A percentile compares a stretch with the other conserved stretches of the same genome.
phyloP scores from a whole-genome alignment of 2,797 vertebrate genomes.

The Dermochelys coriacea region DNA sequence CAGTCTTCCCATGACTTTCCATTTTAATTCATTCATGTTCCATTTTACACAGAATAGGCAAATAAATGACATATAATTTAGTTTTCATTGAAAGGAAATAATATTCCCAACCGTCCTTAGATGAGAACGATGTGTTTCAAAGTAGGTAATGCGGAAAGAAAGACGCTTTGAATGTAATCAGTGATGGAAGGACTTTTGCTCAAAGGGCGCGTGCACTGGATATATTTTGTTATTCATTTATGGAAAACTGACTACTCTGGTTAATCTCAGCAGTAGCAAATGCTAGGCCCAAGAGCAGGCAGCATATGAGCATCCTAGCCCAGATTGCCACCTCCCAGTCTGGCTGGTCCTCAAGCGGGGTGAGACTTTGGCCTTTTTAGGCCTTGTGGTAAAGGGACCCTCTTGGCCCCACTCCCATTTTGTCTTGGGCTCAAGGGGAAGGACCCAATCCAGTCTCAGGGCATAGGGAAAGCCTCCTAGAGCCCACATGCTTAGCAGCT shows the following conservation, averaged over 20 bases:
- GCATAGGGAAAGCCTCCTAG: not conserved
- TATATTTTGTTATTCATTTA: not conserved
- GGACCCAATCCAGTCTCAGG: not conserved
- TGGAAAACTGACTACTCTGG: not conserved
- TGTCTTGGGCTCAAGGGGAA: not conserved
- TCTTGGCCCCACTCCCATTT: not conserved
- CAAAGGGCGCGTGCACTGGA: not conserved
- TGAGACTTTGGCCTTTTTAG: not conserved
- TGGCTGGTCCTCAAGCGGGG: conserved; percentile 17
- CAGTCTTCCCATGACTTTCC: not conserved
- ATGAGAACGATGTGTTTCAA: not conserved
- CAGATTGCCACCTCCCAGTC: not conserved
- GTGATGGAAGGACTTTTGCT: not conserved
- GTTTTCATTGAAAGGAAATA: not conserved
- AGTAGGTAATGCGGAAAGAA: not conserved
- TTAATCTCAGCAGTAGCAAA: not conserved
- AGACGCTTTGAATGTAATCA: not conserved
- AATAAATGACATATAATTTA: not conserved
- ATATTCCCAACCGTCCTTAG: not conserved
- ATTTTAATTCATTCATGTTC: not conserved
- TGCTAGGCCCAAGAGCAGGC: not conserved
- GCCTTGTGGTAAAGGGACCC: not conserved
- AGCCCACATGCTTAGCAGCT: not conserved
- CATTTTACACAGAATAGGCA: not conserved
- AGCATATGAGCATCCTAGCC: not conserved